Evolutionary conservation across 2,888 invertebrate species (phyloP), one percentile per base, ranked within the genome.

Genomic region (Catonia carolina): DNA sequence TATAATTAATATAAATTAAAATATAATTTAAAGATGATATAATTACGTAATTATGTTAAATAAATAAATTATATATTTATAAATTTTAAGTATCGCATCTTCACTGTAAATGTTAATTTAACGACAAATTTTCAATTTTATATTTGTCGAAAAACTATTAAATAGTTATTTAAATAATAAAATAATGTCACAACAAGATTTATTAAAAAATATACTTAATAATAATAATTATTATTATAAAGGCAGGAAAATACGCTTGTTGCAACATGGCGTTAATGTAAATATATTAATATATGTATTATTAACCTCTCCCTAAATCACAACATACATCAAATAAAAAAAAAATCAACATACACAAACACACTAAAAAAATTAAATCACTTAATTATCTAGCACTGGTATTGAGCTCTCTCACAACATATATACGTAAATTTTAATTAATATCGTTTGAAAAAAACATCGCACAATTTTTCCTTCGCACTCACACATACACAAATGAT

Each of bases 71-170:
- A 37, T 17, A 12, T n/a, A 45, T 17, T 35, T 33, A 17, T 53
- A 17, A 31, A 35, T 22, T 51, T 59, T 58, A 67, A 66, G 66
- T 65, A 62, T 64, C 63, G 62, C 67, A 65, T 67, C 67, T 67
- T 67, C 67, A 67, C 55, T 62, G 62, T 62, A 64, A 66, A 61
- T 57, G 39, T 47, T 37, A 47, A 48, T 52, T 22, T 49, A 39
- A 36, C 45, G 52, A 45, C 48, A 55, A 23, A 48, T 36, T 55
- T 31, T n/a, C 4, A 18, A 17, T 6, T 45, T 42, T 53, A n/a
- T 22, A 10, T 53, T 53, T 23, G 12, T 53, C 23, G 12, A 42
- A 41, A 53, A 18, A n/a, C 8, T n/a, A 45, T 18, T 45, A 15
- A 6, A 18, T 18, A 5, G n/a, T 15, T 18, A 6, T 37, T 15